Evolutionary conservation across 2,888 invertebrate species (phyloP).

Genomic region (Melanchra persicariae): DNA sequence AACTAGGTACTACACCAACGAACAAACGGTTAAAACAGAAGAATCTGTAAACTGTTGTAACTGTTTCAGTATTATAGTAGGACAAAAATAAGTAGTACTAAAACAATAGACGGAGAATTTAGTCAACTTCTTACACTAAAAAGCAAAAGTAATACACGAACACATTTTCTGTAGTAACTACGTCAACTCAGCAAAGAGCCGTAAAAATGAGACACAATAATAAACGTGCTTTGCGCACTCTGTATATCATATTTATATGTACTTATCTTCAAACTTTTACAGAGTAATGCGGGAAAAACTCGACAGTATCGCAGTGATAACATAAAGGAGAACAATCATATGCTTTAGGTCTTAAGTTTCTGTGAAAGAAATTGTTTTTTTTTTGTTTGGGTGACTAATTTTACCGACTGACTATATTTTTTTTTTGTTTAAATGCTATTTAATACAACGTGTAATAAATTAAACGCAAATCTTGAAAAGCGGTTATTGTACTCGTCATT

Average conservation of each 20-base stretch:
- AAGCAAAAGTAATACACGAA: slow-evolving; percentile 33
- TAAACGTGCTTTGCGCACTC: slow-evolving; percentile 37
- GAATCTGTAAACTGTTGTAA: not conserved
- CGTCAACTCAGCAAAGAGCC: slow-evolving; percentile 21
- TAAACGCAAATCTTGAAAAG: no score
- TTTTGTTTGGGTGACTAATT: no score
- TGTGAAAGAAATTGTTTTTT: not conserved
- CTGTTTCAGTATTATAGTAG: no score
- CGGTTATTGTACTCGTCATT: no score
- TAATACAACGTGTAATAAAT: no score
- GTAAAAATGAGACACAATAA: slow-evolving; percentile 49
- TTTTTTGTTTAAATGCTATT: no score
- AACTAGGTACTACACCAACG: no score
- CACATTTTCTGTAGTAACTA: slow-evolving; percentile 16
- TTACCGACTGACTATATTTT: no score
- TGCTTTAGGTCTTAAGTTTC: not conserved
- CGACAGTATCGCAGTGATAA: slow-evolving; percentile 7
- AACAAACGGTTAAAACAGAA: not conserved
- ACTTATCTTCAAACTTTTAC: slow-evolving; percentile 25
- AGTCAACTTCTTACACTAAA: slow-evolving; percentile 7
- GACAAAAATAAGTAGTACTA: not conserved
- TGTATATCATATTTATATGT: slow-evolving; percentile 53
- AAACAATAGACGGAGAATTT: not conserved
- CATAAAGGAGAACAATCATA: slow-evolving; percentile 23
- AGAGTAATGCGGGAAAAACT: not conserved